phyloP scores from a whole-genome alignment of 64 coral and sea anemone genomes.

The Orbicella faveolata region DNA sequence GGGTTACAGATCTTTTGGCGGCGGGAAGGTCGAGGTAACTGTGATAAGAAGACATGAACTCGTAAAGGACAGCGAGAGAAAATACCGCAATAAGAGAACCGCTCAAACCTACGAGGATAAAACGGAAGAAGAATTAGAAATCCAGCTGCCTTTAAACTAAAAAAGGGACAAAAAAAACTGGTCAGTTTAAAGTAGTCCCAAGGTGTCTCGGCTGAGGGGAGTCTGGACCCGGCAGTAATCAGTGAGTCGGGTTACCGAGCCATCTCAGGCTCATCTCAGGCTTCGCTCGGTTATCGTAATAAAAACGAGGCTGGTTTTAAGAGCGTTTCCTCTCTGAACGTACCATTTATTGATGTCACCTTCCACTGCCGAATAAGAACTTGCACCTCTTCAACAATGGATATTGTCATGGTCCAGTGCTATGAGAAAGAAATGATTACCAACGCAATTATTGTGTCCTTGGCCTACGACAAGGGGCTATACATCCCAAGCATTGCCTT shows the following conservation, averaged over 20 bases:
- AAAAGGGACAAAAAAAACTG: too few species aligned
- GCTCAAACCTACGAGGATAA: background rate
- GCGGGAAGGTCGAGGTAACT: background rate
- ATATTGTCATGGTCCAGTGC: background rate
- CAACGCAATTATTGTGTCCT: too few species aligned
- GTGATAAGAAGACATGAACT: constrained; percentile 16
- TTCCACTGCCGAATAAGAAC: constrained; percentile 27
- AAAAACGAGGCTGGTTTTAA: background rate
- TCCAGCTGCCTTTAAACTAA: too few species aligned
- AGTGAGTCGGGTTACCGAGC: too few species aligned
- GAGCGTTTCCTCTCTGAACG: background rate
- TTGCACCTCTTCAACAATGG: background rate
- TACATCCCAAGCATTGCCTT: too few species aligned
- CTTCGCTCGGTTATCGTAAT: too few species aligned
- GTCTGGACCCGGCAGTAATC: too few species aligned
- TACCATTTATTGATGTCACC: constrained; percentile 14
- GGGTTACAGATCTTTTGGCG: background rate
- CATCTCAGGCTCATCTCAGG: too few species aligned
- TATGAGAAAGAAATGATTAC: background rate
- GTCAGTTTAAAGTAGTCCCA: too few species aligned
- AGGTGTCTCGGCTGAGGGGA: too few species aligned
- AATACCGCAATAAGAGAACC: constrained; percentile 24
- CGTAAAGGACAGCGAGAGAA: constrained; percentile 5
- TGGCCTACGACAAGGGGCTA: too few species aligned
- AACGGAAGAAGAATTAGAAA: too few species aligned